Base-by-base conservation (phyloP, 2,888 invertebrate species). In the Bombylius discolor region DNA sequence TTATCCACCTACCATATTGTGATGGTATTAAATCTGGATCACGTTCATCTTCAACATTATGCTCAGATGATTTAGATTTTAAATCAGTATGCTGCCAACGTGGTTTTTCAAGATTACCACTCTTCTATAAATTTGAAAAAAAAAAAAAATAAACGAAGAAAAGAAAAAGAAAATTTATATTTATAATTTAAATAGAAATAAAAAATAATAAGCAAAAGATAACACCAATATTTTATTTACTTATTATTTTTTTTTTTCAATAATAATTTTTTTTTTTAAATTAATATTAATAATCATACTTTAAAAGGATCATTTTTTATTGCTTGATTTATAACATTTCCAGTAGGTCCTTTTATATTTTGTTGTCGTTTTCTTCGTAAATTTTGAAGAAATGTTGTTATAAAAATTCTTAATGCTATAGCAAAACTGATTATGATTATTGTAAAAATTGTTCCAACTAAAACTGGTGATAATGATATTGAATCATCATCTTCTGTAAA, bases 21-120 rank as follows among this genome's bases (percentile, higher is more conserved):
- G 83, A 84, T 60, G 85, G 85, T 70, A 86, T 85, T 59, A 85
- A 81, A 71, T 86, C 85, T 23, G 85, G 85, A 74, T 86, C 85
- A 60, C 73, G 69, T 64, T 71, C 72, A 59, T 73, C 72, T 61
- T 73, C 71, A 54, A 71, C 69, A 60, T 71, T 64, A 64, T 72
- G 73, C 59, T 73, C 72, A 0, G 73, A 67, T 8, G 61, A 58
- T 62, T 72, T 73, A 14, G 71, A 70, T 66, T 72, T 72, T 57
- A 71, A 76, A 68, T 72, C 79, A 68, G 70, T 78, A 61, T 74
- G 73, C 58, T 74, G 73, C 74, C 74, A 74, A 6, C 74, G 72
- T 53, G 74, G 73, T 60, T 72, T 74, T 56, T 72, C 72, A 62
- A 72, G 60, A 62, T 69, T 69, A 5, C 65, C 68, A 54, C 67